A percentile compares a stretch with the other conserved stretches of the same genome.
These are phyloP conservation scores for Pachyuromys duprasi DNA, from an alignment of 2,797 vertebrate genomes.

Conservation along the genomic window DNA sequence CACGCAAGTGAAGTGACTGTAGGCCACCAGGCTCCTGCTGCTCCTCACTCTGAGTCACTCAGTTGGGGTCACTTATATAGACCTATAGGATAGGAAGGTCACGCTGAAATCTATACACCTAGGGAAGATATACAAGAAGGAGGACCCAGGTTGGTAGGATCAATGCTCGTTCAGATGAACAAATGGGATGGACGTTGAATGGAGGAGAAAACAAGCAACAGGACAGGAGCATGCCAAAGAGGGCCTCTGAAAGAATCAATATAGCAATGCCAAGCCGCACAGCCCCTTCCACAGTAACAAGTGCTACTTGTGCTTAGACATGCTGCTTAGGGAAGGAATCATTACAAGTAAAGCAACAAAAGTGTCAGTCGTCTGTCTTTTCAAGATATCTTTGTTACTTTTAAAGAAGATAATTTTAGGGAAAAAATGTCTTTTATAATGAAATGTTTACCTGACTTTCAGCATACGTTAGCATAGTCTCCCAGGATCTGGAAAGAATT, in stretches of 20 bases:
- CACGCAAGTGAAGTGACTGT: background rate
- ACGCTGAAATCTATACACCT: too few species aligned
- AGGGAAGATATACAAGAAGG: too few species aligned
- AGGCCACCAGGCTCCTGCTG: background rate
- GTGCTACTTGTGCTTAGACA: background rate
- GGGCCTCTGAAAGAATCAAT: too few species aligned
- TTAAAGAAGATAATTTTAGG: background rate
- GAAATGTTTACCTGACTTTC: constrained; percentile 24
- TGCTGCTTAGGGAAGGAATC: background rate
- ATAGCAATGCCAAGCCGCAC: background rate
- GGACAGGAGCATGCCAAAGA: too few species aligned
- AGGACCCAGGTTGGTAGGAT: too few species aligned
- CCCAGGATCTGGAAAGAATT: background rate
- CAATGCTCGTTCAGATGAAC: too few species aligned
- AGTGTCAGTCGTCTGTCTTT: background rate
- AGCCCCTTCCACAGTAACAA: background rate
- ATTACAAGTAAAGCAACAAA: background rate
- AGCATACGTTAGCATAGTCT: background rate
- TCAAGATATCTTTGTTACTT: background rate
- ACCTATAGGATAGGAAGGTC: too few species aligned
- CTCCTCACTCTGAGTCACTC: background rate
- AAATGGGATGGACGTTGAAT: too few species aligned
- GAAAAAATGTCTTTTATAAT: background rate
- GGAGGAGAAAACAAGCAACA: too few species aligned
- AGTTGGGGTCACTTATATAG: background rate